Conservation (phyloP, 2,888 invertebrate species). For the Trichopria drosophilae region DNA sequence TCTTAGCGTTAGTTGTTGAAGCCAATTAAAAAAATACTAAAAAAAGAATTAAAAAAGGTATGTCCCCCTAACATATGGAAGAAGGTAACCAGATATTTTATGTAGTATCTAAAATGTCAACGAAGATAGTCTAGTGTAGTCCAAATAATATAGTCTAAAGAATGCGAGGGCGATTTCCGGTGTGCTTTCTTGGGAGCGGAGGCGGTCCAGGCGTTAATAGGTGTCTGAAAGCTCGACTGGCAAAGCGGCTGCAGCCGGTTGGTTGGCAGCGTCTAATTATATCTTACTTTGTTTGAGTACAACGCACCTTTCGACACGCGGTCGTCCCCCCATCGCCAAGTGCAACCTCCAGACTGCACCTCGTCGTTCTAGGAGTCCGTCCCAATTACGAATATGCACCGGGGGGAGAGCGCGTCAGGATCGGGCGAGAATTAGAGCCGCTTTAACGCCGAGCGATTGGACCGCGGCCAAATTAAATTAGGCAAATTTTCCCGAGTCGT, state of each 20-base stretch:
- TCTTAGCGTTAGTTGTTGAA: no score
- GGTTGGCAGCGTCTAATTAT: conserved; percentile 54
- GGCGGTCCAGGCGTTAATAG: conserved; percentile 9
- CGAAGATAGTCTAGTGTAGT: no score
- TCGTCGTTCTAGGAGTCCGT: no score
- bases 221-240: conserved; percentile 10
- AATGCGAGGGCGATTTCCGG: no score
- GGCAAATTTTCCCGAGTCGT: conserved; percentile 35
- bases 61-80: no score
- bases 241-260: conserved; percentile 30
- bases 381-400: no score
- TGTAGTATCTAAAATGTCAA: background rate
- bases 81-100: background rate
- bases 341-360: conserved; percentile 29
- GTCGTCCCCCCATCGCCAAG: conserved; percentile 40
- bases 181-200: conserved; percentile 8
- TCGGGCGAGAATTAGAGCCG: no score
- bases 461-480: conserved; percentile 48
- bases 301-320: conserved; percentile 56
- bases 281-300: conserved; percentile 58
- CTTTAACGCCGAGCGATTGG: conserved; percentile 43
- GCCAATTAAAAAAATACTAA: no score
- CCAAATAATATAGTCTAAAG: no score
- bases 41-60: no score
- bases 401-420: no score